Evolutionary conservation across 2,113 vertebrate genomes (phyloP).

Genomic region (Hydropotes inermis): DNA sequence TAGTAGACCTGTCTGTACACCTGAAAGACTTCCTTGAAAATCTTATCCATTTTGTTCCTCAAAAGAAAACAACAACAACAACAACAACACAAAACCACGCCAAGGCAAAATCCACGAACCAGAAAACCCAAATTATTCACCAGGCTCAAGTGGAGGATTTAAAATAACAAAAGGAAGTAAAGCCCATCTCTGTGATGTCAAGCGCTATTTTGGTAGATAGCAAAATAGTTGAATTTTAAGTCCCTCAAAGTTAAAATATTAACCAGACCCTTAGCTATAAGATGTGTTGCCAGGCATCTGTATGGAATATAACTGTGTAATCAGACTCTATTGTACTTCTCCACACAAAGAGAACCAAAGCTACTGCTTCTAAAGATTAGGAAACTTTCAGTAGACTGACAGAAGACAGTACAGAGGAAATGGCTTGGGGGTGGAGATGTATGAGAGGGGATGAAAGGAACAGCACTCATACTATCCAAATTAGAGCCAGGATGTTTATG

Average conservation of each 20-base stretch:
- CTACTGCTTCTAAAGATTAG: constrained; percentile 55
- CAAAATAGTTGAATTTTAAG: constrained; percentile 59
- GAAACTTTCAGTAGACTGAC: constrained; percentile 62
- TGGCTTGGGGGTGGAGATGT: constrained; percentile 57
- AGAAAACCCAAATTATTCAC: constrained; percentile 51
- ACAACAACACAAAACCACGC: too few relatives aligned
- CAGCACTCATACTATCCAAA: constrained; percentile 64
- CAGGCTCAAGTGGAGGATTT: constrained; percentile 34
- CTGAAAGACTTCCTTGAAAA: constrained; percentile 34
- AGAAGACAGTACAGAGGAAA: constrained; percentile 72
- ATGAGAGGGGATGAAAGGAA: constrained; percentile 64
- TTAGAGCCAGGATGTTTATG: constrained; percentile 75
- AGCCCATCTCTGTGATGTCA: constrained; percentile 45
- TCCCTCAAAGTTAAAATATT: constrained; percentile 45
- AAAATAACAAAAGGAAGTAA: constrained; percentile 64
- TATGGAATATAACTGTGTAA: constrained; percentile 50
- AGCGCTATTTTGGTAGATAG: constrained; percentile 57
- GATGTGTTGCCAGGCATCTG: constrained; percentile 60
- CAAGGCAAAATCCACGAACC: constrained; percentile 35
- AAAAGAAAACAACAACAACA: neutral
- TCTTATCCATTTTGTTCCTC: neutral
- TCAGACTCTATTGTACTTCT: constrained; percentile 2
- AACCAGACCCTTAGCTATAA: constrained; percentile 53
- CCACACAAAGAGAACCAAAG: constrained; percentile 45
- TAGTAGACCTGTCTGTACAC: neutral